Evolutionary conservation across 2,113 vertebrate species (phyloP).

Genomic region (Pelodiscus sinensis): DNA sequence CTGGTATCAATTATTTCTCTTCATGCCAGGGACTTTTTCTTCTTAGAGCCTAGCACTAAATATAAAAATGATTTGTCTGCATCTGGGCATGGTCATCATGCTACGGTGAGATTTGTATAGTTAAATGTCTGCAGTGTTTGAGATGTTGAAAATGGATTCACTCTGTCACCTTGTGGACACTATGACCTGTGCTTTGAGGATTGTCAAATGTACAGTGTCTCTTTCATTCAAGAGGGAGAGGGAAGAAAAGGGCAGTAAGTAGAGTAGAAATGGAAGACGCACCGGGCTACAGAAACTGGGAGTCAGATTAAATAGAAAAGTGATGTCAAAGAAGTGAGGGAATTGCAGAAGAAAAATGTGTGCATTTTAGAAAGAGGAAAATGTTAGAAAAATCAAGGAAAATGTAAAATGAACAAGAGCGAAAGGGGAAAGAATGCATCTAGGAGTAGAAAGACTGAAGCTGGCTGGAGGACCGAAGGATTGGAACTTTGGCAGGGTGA

Average conservation of each 20-base stretch:
- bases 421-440: neutral
- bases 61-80: neutral
- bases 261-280: neutral
- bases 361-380: neutral
- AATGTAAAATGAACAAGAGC: neutral
- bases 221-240: neutral
- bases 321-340: neutral
- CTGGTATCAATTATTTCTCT: neutral
- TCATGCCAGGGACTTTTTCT: neutral
- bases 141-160: constrained; percentile 48
- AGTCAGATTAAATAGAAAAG: neutral
- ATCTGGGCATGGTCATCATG: neutral
- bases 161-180: constrained; percentile 35
- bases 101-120: neutral
- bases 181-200: neutral
- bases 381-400: neutral
- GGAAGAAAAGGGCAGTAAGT: neutral
- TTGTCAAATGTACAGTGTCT: neutral
- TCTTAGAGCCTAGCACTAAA: neutral
- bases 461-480: neutral
- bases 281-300: neutral
- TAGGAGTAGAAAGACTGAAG: neutral
- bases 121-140: neutral
- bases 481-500: neutral
- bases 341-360: neutral